phyloP scores from a whole-genome alignment of 2,797 vertebrate genomes.

The Onychomys arenicola region DNA sequence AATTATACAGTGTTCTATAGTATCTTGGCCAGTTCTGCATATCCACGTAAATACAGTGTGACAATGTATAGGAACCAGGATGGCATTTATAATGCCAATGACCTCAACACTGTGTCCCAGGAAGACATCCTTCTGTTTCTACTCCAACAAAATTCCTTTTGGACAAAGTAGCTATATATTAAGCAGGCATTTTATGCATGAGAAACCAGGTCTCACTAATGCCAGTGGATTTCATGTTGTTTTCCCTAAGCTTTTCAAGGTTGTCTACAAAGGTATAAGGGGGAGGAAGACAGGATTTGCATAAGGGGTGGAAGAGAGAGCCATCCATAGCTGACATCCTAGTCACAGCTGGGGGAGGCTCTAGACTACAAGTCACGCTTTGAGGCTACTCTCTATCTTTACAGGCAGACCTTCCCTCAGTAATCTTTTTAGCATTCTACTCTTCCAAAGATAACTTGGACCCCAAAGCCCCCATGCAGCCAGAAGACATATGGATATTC shows the following conservation, averaged over 20 bases:
- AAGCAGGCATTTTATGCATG: background rate
- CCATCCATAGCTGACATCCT: slow-evolving; percentile 42
- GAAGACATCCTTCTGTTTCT: background rate
- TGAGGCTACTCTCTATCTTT: slow-evolving; percentile 41
- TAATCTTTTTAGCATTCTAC: slow-evolving; percentile 81
- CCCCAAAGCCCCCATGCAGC: slow-evolving; percentile 59
- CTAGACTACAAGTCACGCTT: slow-evolving; percentile 22
- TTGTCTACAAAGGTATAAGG: background rate
- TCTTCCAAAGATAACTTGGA: slow-evolving; percentile 71
- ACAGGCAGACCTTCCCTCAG: slow-evolving; percentile 59
- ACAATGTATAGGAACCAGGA: background rate
- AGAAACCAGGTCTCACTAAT: background rate
- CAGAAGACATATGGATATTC: slow-evolving; percentile 82
- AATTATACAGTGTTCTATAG: background rate
- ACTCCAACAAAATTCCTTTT: background rate
- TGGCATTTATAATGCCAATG: background rate
- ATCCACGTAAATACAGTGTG: background rate
- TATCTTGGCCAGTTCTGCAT: background rate
- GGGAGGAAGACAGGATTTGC: slow-evolving; percentile 15
- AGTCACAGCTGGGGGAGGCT: slow-evolving; percentile 29
- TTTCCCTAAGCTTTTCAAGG: background rate
- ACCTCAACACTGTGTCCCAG: background rate
- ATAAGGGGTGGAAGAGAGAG: background rate
- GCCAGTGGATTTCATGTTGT: background rate
- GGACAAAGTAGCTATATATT: slow-evolving; percentile 8